A percentile compares a stretch with the other conserved stretches of the same genome.
phyloP scores from a whole-genome alignment of 2,797 vertebrate species.

The Fratercula arctica region DNA sequence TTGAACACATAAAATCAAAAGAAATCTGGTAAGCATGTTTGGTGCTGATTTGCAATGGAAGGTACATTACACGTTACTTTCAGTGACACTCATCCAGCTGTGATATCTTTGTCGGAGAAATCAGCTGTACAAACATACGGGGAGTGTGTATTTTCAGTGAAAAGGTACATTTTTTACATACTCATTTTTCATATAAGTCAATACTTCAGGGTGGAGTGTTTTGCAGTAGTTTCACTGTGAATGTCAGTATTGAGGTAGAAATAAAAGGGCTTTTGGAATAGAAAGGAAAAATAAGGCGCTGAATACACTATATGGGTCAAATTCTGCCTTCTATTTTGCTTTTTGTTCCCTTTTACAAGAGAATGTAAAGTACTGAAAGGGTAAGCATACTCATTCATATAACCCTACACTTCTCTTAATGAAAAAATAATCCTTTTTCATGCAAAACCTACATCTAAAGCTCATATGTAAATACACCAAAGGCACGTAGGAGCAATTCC shows the following conservation, averaged over 20 bases:
- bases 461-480: background rate
- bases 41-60: background rate
- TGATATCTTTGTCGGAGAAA: background rate
- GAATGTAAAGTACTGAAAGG: background rate
- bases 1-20: background rate
- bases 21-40: background rate
- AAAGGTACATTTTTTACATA: background rate
- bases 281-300: background rate
- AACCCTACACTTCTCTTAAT: background rate
- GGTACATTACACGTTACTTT: background rate
- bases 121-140: background rate
- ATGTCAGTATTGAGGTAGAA: background rate
- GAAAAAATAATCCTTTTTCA: background rate
- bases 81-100: background rate
- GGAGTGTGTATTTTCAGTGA: background rate
- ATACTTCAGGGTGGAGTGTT: background rate
- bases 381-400: background rate
- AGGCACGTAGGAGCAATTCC: background rate
- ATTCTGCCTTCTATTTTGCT: background rate
- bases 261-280: background rate
- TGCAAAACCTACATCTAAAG: background rate
- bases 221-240: background rate
- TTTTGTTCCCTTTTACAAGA: background rate
- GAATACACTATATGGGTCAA: background rate
- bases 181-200: background rate